phyloP scores from a whole-genome alignment of 1,140 invertebrate genomes.

The Thereuonema tuberculata region DNA sequence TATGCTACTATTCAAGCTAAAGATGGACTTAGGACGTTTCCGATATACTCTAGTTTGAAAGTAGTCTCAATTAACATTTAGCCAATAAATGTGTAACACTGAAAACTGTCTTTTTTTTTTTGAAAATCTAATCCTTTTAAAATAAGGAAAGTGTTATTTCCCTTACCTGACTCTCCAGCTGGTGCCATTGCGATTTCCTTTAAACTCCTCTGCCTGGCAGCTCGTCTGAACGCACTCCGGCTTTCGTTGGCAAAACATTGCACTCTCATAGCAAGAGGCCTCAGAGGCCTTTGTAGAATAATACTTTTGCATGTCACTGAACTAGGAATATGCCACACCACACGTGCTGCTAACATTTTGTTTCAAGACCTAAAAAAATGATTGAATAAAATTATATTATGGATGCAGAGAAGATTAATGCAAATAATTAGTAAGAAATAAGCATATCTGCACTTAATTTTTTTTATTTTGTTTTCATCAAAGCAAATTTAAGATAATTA shows the following conservation, averaged over 20 bases:
- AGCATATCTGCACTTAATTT: too few relatives aligned
- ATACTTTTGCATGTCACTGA: too few relatives aligned
- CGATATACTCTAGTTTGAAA: not conserved
- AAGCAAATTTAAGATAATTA: too few relatives aligned
- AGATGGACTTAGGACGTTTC: too few relatives aligned
- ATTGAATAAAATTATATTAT: too few relatives aligned
- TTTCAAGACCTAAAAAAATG: too few relatives aligned
- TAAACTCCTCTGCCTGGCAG: conserved; percentile 28
- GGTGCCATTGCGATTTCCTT: conserved; percentile 36
- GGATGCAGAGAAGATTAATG: too few relatives aligned
- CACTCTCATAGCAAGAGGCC: conserved; percentile 1
- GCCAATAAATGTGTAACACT: not conserved
- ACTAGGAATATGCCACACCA: not conserved
- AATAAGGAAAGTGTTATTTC: too few relatives aligned
- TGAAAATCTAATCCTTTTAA: too few relatives aligned
- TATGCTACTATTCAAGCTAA: too few relatives aligned
- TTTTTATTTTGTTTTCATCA: too few relatives aligned
- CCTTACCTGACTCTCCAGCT: conserved; percentile 37
- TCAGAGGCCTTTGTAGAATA: not conserved
- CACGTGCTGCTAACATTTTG: not conserved
- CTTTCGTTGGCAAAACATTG: conserved; percentile 30
- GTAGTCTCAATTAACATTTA: not conserved
- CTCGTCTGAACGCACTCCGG: conserved; percentile 24
- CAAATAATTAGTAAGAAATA: too few relatives aligned
- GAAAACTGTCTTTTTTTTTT: not conserved